Conservation (phyloP, 2,113 vertebrate genomes). For the Sarotherodon lohbergeri region DNA sequence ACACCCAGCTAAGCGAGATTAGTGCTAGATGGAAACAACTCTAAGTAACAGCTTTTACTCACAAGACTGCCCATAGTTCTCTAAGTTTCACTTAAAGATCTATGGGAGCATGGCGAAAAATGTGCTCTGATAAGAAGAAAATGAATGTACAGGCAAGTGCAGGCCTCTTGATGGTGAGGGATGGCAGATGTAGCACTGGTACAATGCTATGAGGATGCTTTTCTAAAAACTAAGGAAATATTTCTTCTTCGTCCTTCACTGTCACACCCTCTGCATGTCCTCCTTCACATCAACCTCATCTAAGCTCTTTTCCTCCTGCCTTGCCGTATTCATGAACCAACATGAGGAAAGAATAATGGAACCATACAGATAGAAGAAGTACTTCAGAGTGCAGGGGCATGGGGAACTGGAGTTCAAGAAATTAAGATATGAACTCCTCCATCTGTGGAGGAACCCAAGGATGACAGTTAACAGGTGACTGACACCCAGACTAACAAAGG, state of each 20-base stretch:
- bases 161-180: background rate
- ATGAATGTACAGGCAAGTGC: background rate
- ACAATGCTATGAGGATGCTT: background rate
- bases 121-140: background rate
- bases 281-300: background rate
- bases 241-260: accelerated
- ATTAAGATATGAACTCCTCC: background rate
- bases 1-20: accelerated
- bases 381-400: accelerated
- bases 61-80: background rate
- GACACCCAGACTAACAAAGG: background rate
- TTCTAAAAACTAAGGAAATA: background rate
- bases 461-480: background rate
- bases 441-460: background rate
- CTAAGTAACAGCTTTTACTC: background rate
- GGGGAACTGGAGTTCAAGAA: background rate
- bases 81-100: background rate
- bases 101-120: background rate
- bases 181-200: background rate
- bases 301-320: background rate
- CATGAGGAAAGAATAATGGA: background rate
- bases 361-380: background rate
- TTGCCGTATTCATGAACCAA: background rate
- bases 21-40: background rate
- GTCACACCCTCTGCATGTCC: background rate